These are phyloP conservation scores for Torymus tubicola DNA, from an alignment of 2,888 invertebrate genomes.

Conservation along the genomic window DNA sequence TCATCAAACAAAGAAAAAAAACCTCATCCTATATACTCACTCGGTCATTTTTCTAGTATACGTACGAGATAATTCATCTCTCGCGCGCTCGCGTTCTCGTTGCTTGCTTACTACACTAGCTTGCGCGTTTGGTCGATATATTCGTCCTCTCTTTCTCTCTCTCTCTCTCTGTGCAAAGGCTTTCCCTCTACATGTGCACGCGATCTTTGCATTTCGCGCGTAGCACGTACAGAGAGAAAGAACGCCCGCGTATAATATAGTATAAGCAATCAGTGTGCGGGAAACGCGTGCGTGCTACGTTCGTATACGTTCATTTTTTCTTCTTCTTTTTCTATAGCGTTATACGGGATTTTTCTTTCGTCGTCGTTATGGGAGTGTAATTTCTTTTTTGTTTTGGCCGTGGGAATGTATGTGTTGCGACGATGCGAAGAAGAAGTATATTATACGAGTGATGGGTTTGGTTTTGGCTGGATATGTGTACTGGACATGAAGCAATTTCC, in stretches of 20 bases:
- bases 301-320: not conserved
- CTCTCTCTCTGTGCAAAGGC: not conserved
- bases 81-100: constrained; percentile 39
- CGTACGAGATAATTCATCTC: constrained; percentile 18
- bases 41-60: constrained; percentile 12
- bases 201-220: constrained; percentile 29
- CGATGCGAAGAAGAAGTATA: no score
- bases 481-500: no score
- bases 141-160: no score
- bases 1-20: no score
- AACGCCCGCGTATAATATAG: not conserved
- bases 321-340: not conserved
- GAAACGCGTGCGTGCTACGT: not conserved
- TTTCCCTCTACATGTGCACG: constrained; percentile 12
- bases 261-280: constrained; percentile 18
- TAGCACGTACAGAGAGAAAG: not conserved
- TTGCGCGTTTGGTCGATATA: not conserved
- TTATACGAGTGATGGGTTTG: no score
- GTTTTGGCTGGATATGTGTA: no score
- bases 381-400: no score
- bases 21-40: no score
- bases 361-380: no score
- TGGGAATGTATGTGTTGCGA: no score
- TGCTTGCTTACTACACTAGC: constrained; percentile 16
- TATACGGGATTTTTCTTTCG: no score